Base-by-base conservation (phyloP, 2,113 vertebrate species). In the Tricholaema leucomelas region DNA sequence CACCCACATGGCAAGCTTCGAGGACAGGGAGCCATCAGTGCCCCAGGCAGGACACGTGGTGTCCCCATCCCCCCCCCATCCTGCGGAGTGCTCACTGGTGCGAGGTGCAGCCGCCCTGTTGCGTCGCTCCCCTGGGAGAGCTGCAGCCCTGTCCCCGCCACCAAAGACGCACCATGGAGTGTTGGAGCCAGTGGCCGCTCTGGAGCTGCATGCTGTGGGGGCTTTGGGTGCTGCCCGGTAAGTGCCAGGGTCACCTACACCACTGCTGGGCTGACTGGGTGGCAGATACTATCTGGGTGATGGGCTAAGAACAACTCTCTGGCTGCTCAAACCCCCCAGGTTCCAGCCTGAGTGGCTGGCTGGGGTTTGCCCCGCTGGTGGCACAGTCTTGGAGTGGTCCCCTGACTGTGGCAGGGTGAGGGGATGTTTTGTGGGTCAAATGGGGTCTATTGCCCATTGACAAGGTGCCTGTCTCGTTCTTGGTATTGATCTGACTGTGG, bases 201-300 rank as follows among this genome's bases (percentile, higher is more conserved):
- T 91, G 94, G 87, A 85, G 31, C 64, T 96, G 87, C 67, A 11
- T 73, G 78, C 90, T 96, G 40, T 93, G 93, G 73, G 87, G 48
- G 6, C 38, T 92, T 74, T 95, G 92, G 67, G 19, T 87, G 40
- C 75, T 96, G 46, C 25, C 87, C 70, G 95, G 95, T 96, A 66
- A 89, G 95, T 87, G 46, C 46, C 0, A 5, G 61, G 63, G 78
- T 87, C 7, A 0, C 12, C 65, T 0, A 0, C 64, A 19, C 10
- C 0, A 0, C 30, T 20, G 3, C 6, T 0, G 35, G 18, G 59
- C 33, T 84, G 33, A 16, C 2, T 0, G 0, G 70, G 40, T 35
- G 55, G 16, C 38, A 1, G 7, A 31, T 28, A 8, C 24, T 28
- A 0, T 15, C 52, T 25, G 33, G 60, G 71, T 9, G 25, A 31